Evolutionary conservation across 1,140 invertebrate species (phyloP), one percentile per base, ranked within the genome.

Genomic region (Protaetia brevitarsis): DNA sequence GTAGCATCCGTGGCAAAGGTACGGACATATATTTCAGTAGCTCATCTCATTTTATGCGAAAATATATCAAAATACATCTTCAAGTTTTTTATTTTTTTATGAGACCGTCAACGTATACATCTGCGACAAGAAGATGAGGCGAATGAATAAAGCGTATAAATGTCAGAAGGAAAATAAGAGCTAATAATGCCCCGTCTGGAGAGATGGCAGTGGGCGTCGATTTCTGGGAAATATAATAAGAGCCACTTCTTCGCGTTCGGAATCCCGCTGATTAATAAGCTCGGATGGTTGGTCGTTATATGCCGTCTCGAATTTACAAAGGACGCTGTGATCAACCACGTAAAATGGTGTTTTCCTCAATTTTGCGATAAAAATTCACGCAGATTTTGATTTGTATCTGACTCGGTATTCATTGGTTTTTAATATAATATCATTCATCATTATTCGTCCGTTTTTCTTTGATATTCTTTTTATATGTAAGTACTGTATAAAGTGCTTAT

Each of bases 181-280:
- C 41, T 45, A 45, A 45, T 45, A 45, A 45, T 45, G 41, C 41
- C 8, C 41, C 41, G 41, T 45, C 41, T 45, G 13, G 16, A 45
- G 41, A 13, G n/a, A n/a, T 45, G 16, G 41, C 19, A 45, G 41
- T 45, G 41, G 41, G 41, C 16, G 16, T 45, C 41, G n/a, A 45
- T 45, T 45, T 45, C 41, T 2, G 23, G 23, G 23, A 45, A 21
- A 45, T 45, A 45, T 45, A 45, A 45, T 45, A 45, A 45, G 41
- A 45, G 41, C 16, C 41, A 45, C 41, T 45, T 45, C 41, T 45
- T 45, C 41, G 23, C 41, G 41, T 45, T 45, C 41, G 41, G 41
- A 45, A 45, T 45, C 41, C 41, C 41, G 41, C 41, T 45, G 41
- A 45, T 45, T 45, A 45, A 45, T 45, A 45, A 45, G 41, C 41